Evolutionary conservation across 2,113 vertebrate genomes (phyloP).

Genomic region (Phoxinus phoxinus): DNA sequence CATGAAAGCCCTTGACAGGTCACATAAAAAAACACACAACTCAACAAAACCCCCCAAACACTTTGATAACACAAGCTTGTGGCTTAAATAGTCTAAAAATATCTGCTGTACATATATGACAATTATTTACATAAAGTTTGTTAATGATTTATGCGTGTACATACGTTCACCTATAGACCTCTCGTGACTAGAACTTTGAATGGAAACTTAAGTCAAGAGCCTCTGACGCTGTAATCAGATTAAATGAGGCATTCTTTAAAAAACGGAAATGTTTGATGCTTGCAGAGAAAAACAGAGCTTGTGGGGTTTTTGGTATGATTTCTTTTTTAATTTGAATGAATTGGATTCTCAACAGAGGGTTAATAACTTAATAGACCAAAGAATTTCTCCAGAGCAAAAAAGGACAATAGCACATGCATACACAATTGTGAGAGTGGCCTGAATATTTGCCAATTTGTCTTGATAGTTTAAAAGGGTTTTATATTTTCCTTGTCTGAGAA

Average conservation of each 20-base stretch:
- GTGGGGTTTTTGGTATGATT: background rate
- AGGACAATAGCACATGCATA: slow-evolving; percentile 6
- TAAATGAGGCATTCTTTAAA: background rate
- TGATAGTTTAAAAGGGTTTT: slow-evolving; percentile 13
- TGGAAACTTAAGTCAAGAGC: slow-evolving; percentile 11
- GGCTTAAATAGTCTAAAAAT: slow-evolving; percentile 95
- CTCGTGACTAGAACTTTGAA: background rate
- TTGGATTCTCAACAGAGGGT: background rate
- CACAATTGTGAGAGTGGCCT: background rate
- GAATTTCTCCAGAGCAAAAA: background rate
- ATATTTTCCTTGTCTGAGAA: background rate
- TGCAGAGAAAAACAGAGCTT: background rate
- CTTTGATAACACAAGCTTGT: slow-evolving; percentile 80
- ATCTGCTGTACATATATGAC: slow-evolving; percentile 93
- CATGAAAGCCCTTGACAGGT: slow-evolving; percentile 24
- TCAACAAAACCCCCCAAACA: slow-evolving; percentile 67
- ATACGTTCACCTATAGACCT: slow-evolving; percentile 48
- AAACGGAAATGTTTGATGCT: background rate
- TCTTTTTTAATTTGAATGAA: background rate
- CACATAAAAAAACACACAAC: slow-evolving; percentile 65
- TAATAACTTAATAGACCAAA: background rate
- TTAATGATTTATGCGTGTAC: slow-evolving; percentile 52
- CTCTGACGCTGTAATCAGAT: background rate
- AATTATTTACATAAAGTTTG: slow-evolving; percentile 89
- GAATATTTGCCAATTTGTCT: slow-evolving; percentile 1